Percentiles rank a stretch among this genome's conserved stretches.
Evolutionary conservation across 64 coral and sea anemone genomes (phyloP).

Genomic region (Hydrozoanthus tunicans): DNA sequence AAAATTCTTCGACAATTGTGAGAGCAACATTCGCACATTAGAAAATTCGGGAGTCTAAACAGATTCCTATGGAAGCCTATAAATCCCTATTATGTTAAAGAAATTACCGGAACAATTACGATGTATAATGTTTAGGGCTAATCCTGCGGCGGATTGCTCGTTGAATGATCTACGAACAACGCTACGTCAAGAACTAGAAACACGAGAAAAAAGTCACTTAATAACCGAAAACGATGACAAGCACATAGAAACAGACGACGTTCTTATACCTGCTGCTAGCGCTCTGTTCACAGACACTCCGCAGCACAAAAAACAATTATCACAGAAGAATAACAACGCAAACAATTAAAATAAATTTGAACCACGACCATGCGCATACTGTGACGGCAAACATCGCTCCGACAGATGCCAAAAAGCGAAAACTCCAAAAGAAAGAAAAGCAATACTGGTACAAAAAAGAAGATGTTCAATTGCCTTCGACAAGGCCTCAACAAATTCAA

Average conservation of each 20-base stretch:
- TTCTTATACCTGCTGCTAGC: slow-evolving; percentile 53
- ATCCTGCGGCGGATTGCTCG: slow-evolving; percentile 53
- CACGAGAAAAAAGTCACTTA: slow-evolving; percentile 61
- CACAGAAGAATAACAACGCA: slow-evolving; percentile 51
- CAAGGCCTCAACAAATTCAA: background rate
- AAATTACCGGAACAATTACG: slow-evolving; percentile 38
- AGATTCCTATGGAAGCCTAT: slow-evolving; percentile 70
- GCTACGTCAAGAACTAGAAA: background rate
- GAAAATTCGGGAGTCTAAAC: slow-evolving; percentile 65
- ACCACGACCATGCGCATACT: slow-evolving; percentile 52
- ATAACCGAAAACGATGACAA: slow-evolving; percentile 57
- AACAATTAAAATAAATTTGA: slow-evolving; percentile 41
- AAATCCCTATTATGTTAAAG: slow-evolving; percentile 67
- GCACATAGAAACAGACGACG: slow-evolving; percentile 39
- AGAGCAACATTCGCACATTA: slow-evolving; percentile 69
- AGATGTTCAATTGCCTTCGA: slow-evolving; percentile 2
- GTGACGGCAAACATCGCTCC: slow-evolving; percentile 32
- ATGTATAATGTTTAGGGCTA: slow-evolving; percentile 48
- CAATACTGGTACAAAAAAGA: background rate
- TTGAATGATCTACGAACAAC: slow-evolving; percentile 53
- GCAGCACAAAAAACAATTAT: slow-evolving; percentile 46
- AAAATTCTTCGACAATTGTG: slow-evolving; percentile 67
- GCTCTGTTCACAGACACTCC: background rate
- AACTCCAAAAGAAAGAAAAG: background rate
- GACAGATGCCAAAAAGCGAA: slow-evolving; percentile 4